Evolutionary conservation across 2,113 vertebrate genomes (phyloP).

Genomic region (Protobothrops flavoviridis): DNA sequence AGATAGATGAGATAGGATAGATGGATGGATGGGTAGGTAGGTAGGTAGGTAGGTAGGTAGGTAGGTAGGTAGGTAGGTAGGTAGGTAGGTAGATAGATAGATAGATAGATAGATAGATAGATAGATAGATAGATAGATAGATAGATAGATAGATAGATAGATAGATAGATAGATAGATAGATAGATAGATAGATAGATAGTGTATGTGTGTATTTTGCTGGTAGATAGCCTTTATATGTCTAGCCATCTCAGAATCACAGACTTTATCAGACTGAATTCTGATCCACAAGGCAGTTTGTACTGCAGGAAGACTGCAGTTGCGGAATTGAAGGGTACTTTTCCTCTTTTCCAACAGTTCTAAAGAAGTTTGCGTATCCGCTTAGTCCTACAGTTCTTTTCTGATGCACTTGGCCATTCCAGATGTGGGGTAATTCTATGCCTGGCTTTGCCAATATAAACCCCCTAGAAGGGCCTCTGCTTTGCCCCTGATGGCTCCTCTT

Average conservation of each 20-base stretch:
- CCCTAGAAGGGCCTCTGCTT: slow-evolving; percentile 27
- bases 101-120: no score
- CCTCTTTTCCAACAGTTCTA: background rate
- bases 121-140: no score
- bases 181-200: no score
- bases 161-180: background rate
- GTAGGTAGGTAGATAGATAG: no score
- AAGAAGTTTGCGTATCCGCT: background rate
- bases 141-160: background rate
- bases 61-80: no score
- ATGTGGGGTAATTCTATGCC: background rate
- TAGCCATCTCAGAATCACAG: background rate
- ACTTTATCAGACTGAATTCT: background rate
- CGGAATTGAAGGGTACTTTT: no score
- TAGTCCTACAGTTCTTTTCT: background rate
- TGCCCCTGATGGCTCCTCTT: slow-evolving; percentile 11
- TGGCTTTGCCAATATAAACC: slow-evolving; percentile 3
- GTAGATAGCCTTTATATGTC: background rate
- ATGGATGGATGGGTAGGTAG: no score
- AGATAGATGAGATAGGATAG: no score
- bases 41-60: no score
- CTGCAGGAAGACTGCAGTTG: background rate
- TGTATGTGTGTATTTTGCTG: no score
- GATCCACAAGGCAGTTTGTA: background rate
- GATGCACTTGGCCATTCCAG: slow-evolving; percentile 1